Evolutionary conservation across 2,797 vertebrate species (phyloP).

Genomic region (Chelon labrosus): DNA sequence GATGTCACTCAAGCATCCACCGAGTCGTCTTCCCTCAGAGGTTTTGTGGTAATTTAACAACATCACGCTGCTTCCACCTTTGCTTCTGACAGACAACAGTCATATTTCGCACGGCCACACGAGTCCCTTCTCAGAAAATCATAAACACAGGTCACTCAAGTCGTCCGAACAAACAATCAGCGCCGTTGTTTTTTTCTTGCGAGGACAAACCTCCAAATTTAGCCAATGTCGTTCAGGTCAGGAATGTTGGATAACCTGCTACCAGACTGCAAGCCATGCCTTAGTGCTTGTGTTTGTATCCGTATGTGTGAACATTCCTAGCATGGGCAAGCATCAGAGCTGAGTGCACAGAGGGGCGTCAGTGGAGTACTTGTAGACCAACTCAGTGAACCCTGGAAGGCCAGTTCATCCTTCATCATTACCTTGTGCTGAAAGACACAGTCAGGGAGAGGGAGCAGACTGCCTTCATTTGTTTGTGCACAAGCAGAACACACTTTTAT

Average conservation of each 20-base stretch:
- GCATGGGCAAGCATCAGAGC: constrained; percentile 67
- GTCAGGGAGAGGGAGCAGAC: constrained; percentile 44
- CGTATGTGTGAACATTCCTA: constrained; percentile 78
- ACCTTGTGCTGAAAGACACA: constrained; percentile 76
- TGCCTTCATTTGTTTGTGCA: constrained; percentile 34
- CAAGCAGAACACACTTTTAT: constrained; percentile 54
- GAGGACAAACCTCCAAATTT: constrained; percentile 56
- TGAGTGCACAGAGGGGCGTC: constrained; percentile 65
- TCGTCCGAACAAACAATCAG: constrained; percentile 54
- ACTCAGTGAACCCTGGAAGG: constrained; percentile 76
- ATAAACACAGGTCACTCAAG: constrained; percentile 55
- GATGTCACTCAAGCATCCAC: constrained; percentile 45
- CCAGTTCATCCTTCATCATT: constrained; percentile 75
- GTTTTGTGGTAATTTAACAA: constrained; percentile 49
- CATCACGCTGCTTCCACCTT: constrained; percentile 62
- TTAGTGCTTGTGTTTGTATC: constrained; percentile 72
- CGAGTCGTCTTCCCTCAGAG: constrained; percentile 39
- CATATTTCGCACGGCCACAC: constrained; percentile 63
- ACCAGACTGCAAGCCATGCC: constrained; percentile 65
- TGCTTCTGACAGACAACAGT: constrained; percentile 70
- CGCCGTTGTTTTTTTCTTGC: constrained; percentile 32
- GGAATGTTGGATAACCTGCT: constrained; percentile 74
- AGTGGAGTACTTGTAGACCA: constrained; percentile 64
- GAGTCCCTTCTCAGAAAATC: constrained; percentile 60
- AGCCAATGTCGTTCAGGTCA: constrained; percentile 63